A percentile compares a stretch with the other conserved stretches of the same genome.
These are phyloP conservation scores for Pseudomugil tenellus DNA, from an alignment of 2,797 vertebrate species.

Conservation along the genomic window DNA sequence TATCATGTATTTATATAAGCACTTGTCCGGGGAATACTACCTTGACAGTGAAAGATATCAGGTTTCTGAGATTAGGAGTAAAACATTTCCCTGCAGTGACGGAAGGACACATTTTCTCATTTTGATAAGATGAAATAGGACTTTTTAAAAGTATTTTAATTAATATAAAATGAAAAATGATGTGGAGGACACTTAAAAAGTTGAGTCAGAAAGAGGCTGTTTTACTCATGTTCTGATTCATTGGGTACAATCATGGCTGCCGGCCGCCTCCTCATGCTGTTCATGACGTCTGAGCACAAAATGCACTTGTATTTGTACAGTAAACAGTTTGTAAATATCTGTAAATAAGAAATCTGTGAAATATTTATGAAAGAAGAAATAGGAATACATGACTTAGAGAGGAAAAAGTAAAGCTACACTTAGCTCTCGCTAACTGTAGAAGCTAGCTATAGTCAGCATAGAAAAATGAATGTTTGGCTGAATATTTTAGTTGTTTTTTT, in stretches of 20 bases:
- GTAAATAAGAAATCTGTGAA: slow-evolving; percentile 21
- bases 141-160: neutral
- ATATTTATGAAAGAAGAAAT: slow-evolving; percentile 3
- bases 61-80: neutral
- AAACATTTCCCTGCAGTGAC: neutral
- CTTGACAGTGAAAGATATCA: neutral
- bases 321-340: slow-evolving; percentile 30
- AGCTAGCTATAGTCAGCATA: too few species aligned
- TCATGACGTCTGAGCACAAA: slow-evolving; percentile 3
- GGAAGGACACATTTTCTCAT: neutral
- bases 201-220: neutral
- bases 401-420: neutral
- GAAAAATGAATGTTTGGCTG: too few species aligned
- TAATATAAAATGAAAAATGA: neutral
- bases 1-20: slow-evolving; percentile 8
- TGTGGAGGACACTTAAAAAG: neutral
- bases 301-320: slow-evolving; percentile 28
- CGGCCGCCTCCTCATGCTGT: neutral
- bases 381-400: neutral
- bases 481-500: too few species aligned
- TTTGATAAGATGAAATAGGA: neutral
- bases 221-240: slow-evolving; percentile 7
- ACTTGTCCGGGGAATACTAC: neutral
- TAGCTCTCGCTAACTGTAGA: too few species aligned
- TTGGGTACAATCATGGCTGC: slow-evolving; percentile 1